A percentile compares a stretch with the other conserved stretches of the same genome.
Conservation (phyloP, 2,797 vertebrate genomes). For the Scolopax rusticola region DNA sequence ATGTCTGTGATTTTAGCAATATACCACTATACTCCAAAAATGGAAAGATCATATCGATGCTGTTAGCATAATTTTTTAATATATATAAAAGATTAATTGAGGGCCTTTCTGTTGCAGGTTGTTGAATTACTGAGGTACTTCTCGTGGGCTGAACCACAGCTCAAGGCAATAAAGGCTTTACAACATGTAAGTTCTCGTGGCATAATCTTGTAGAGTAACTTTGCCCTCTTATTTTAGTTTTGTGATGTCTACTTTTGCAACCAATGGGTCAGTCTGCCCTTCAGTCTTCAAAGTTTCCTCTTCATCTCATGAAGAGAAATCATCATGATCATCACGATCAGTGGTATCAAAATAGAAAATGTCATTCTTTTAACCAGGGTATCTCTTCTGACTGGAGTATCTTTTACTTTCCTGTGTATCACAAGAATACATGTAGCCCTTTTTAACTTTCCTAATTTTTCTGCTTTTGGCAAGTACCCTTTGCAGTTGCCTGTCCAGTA, state of each 20-base stretch:
- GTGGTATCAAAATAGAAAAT: background rate
- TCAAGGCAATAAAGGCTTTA: conserved; percentile 97
- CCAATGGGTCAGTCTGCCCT: background rate
- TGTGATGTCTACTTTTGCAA: background rate
- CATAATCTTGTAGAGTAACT: background rate
- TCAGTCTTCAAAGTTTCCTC: background rate
- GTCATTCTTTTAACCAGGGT: background rate
- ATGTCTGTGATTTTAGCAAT: background rate
- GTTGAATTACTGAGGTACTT: conserved; percentile 97
- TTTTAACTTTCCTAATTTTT: background rate
- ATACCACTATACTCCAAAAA: background rate
- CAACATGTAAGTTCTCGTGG: conserved; percentile 89
- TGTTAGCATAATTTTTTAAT: background rate
- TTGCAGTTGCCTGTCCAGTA: background rate
- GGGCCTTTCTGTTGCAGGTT: conserved; percentile 83
- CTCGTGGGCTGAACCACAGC: conserved; percentile 97
- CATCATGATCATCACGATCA: background rate
- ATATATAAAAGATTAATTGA: background rate
- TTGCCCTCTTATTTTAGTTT: background rate
- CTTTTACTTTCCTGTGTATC: background rate
- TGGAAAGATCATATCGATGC: background rate
- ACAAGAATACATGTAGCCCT: background rate
- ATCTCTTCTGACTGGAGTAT: background rate
- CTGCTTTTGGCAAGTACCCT: background rate
- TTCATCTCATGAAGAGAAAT: background rate